phyloP scores from a whole-genome alignment of 2,888 invertebrate species.

The Pteria penguin region DNA sequence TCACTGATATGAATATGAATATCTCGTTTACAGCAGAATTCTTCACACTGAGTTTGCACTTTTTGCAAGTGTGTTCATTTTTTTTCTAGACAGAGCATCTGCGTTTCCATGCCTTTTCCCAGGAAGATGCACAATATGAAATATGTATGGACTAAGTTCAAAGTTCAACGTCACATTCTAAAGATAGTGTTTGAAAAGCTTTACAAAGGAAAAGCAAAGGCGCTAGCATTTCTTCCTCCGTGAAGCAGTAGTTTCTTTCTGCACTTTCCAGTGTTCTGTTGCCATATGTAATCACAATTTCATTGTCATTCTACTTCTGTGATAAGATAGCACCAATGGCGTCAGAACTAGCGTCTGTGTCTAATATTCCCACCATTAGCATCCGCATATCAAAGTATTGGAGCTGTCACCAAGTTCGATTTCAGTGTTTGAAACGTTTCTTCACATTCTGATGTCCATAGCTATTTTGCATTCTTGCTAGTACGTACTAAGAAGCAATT shows the following conservation, averaged over 20 bases:
- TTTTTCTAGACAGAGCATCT: no score
- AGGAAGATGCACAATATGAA: no score
- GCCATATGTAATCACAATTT: slow-evolving; percentile 41
- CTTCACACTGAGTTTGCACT: slow-evolving; percentile 10
- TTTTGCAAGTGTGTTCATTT: no score
- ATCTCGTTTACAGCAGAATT: no score
- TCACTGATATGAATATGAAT: no score
- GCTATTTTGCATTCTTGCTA: slow-evolving; percentile 24
- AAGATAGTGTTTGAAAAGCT: slow-evolving; percentile 37
- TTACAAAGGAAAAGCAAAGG: slow-evolving; percentile 30
- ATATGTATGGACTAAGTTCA: no score
- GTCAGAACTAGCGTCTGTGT: slow-evolving; percentile 42
- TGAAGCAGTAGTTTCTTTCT: slow-evolving; percentile 33
- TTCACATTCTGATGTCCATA: slow-evolving; percentile 42
- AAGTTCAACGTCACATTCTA: not conserved
- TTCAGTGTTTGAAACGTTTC: slow-evolving; percentile 31
- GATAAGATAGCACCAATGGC: slow-evolving; percentile 43
- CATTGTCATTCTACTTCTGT: slow-evolving; percentile 37
- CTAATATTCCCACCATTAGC: slow-evolving; percentile 27
- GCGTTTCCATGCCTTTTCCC: not conserved
- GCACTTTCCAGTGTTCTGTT: slow-evolving; percentile 21
- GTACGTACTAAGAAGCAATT: slow-evolving; percentile 32
- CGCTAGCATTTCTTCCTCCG: slow-evolving; percentile 31
- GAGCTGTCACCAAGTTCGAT: slow-evolving; percentile 27
- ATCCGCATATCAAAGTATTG: no score